Percentiles rank a stretch among this genome's conserved stretches.
These are phyloP conservation scores for Diorhabda elongata DNA, from an alignment of 1,140 invertebrate species.

Conservation along the genomic window DNA sequence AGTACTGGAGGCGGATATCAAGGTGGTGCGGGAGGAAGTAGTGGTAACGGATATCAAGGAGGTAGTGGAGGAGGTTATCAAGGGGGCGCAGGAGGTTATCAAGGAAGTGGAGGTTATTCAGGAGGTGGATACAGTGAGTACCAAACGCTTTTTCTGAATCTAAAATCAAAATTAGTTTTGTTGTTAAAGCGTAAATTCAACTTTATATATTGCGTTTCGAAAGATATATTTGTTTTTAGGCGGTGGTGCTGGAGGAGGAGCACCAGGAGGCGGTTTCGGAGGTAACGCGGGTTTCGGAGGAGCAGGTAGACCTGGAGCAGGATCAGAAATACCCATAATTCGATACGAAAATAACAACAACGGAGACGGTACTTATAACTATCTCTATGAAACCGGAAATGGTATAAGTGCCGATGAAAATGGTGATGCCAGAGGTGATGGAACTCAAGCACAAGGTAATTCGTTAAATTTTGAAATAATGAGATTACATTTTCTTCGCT, in stretches of 20 bases:
- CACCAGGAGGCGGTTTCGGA: background rate
- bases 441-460: constrained; percentile 31
- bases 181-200: no score
- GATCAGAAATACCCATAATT: constrained; percentile 46
- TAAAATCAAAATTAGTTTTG: no score
- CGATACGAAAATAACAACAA: constrained; percentile 50
- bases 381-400: constrained; percentile 39
- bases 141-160: background rate
- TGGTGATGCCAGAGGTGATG: constrained; percentile 46
- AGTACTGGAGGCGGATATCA: constrained; percentile 15
- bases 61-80: constrained; percentile 12
- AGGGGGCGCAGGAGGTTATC: constrained; percentile 6
- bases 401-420: constrained; percentile 39
- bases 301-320: constrained; percentile 25
- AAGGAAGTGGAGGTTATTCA: background rate
- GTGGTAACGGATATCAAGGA: constrained; percentile 16
- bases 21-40: constrained; percentile 21
- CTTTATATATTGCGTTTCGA: background rate
- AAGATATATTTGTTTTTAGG: background rate
- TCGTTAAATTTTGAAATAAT: background rate
- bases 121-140: constrained; percentile 11
- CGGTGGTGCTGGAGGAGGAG: constrained; percentile 5
- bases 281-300: constrained; percentile 13
- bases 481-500: background rate
- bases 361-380: constrained; percentile 34